These are phyloP conservation scores for Plecotus auritus DNA, from an alignment of 2,113 vertebrate species.

Conservation along the genomic window DNA sequence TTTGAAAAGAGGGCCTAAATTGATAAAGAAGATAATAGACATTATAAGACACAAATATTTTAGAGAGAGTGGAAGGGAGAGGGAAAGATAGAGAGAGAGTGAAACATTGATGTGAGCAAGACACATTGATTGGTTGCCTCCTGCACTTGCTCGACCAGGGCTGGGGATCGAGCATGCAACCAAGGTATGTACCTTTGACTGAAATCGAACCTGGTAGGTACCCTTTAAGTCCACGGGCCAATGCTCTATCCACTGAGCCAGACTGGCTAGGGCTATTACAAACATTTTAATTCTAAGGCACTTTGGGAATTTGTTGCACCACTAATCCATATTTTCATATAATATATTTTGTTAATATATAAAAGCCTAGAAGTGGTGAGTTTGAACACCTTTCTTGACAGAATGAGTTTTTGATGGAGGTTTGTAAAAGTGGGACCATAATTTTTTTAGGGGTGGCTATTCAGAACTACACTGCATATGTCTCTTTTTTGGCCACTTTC, in stretches of 20 bases:
- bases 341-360: background rate
- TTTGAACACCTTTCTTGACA: background rate
- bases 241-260: too few species aligned
- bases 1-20: background rate
- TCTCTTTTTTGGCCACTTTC: background rate
- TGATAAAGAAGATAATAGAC: background rate
- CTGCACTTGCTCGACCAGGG: too few species aligned
- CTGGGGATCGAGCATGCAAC: too few species aligned
- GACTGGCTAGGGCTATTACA: background rate
- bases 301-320: background rate
- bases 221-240: too few species aligned
- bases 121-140: too few species aligned
- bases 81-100: too few species aligned
- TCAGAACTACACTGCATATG: rapidly evolving
- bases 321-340: background rate
- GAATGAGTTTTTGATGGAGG: background rate
- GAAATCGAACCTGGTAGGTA: too few species aligned
- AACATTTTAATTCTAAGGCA: background rate
- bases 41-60: background rate
- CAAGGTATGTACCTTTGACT: too few species aligned
- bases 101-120: too few species aligned
- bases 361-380: background rate
- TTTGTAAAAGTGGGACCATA: background rate
- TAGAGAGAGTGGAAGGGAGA: too few species aligned
- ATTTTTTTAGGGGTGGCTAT: background rate